Evolutionary conservation across 1,140 invertebrate species (phyloP).

Genomic region (Caerostris extrusa): DNA sequence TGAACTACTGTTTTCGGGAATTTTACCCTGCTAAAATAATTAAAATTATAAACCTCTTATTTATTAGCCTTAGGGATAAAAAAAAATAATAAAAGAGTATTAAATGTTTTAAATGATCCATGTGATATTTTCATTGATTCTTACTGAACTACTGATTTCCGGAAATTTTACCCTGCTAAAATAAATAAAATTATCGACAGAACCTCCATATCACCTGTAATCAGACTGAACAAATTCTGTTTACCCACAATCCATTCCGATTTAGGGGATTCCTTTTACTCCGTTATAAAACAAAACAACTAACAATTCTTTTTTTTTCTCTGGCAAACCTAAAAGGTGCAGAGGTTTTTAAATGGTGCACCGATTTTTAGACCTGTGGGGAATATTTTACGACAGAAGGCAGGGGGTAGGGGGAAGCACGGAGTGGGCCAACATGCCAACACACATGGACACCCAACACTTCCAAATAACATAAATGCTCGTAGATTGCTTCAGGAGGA

Average conservation of each 20-base stretch:
- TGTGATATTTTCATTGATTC: too few relatives aligned
- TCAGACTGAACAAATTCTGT: not conserved
- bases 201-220: not conserved
- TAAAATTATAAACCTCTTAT: too few relatives aligned
- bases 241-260: not conserved
- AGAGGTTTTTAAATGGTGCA: conserved; percentile 45
- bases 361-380: not conserved
- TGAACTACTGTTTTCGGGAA: too few relatives aligned
- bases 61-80: too few relatives aligned
- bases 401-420: not conserved
- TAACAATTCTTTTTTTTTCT: not conserved
- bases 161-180: not conserved
- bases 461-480: conserved; percentile 34
- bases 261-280: not conserved
- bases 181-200: not conserved
- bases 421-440: conserved; percentile 42
- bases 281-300: conserved; percentile 8
- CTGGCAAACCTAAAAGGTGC: conserved; percentile 40
- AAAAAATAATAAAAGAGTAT: too few relatives aligned
- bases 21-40: not conserved
- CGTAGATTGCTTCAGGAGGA: not conserved
- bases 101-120: too few relatives aligned
- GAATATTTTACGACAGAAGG: conserved; percentile 27
- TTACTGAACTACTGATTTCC: too few relatives aligned
- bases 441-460: conserved; percentile 27